These are phyloP conservation scores for Embidobia sp. DNA, from an alignment of 2,888 invertebrate species.

Conservation along the genomic window DNA sequence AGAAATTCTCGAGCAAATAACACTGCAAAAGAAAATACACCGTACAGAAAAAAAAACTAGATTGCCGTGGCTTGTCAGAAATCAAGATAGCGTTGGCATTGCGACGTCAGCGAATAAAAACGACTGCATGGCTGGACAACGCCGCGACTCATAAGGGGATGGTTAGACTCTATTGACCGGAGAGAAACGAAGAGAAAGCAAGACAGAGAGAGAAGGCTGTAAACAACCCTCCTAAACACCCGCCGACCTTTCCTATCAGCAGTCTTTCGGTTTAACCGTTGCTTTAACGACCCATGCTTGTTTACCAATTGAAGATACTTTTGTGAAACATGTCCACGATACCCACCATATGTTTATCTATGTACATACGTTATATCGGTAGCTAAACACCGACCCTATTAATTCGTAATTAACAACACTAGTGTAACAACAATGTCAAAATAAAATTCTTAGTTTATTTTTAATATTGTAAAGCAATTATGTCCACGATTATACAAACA, in stretches of 20 bases:
- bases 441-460: too few relatives aligned
- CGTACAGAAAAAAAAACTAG: conserved; percentile 55
- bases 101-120: conserved; percentile 76
- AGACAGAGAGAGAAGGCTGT: conserved; percentile 68
- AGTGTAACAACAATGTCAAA: too few relatives aligned
- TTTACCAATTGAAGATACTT: conserved; percentile 76
- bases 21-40: conserved; percentile 57
- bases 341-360: conserved; percentile 31
- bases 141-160: conserved; percentile 63
- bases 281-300: conserved; percentile 77
- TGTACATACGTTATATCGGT: conserved; percentile 11
- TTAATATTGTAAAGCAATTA: too few relatives aligned
- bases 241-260: conserved; percentile 69
- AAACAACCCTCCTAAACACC: conserved; percentile 78
- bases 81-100: conserved; percentile 67
- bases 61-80: conserved; percentile 61
- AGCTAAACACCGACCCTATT: conserved; percentile 14
- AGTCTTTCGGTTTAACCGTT: conserved; percentile 76
- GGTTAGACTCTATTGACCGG: conserved; percentile 74
- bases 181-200: conserved; percentile 18
- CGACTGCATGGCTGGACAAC: conserved; percentile 69
- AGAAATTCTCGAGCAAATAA: neutral
- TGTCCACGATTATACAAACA: too few relatives aligned
- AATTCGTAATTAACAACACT: conserved; percentile 11
- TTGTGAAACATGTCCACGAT: conserved; percentile 53